Evolutionary conservation across 2,113 vertebrate species (phyloP).

Genomic region (Pangasianodon hypophthalmus): DNA sequence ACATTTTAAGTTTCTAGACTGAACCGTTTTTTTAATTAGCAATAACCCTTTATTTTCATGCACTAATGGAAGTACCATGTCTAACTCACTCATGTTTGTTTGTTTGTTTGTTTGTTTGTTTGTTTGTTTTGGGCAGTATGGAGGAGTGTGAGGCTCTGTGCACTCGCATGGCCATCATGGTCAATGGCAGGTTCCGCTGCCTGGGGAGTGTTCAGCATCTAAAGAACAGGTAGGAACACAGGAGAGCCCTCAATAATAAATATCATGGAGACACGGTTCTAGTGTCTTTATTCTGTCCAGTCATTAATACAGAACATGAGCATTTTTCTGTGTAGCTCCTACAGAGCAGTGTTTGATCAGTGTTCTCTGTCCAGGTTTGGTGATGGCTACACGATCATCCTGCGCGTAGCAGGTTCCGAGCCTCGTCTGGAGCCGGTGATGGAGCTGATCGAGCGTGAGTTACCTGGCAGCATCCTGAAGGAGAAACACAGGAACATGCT

Average conservation of each 20-base stretch:
- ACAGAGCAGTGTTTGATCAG: background rate
- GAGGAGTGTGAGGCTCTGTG: conserved; percentile 97
- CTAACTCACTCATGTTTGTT: background rate
- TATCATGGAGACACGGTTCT: background rate
- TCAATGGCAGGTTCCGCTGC: conserved; percentile 95
- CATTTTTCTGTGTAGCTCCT: background rate
- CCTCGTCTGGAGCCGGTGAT: conserved; percentile 88
- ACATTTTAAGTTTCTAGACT: background rate
- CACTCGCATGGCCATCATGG: conserved; percentile 98
- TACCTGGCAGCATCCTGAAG: conserved; percentile 92
- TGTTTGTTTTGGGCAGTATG: conserved; percentile 78
- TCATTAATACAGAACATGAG: background rate
- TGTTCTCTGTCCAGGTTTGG: conserved; percentile 80
- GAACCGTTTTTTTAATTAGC: background rate
- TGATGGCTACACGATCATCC: conserved; percentile 94
- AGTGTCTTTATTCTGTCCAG: background rate
- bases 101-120: too few species aligned
- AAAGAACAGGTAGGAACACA: conserved; percentile 85
- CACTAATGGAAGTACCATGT: background rate
- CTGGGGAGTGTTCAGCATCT: conserved; percentile 96
- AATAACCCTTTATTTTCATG: background rate
- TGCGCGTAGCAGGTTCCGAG: conserved; percentile 87
- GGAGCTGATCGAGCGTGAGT: conserved; percentile 87
- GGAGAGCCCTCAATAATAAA: background rate
- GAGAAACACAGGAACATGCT: conserved; percentile 97